These are phyloP conservation scores for Ichneumoninae sp. DNA, from an alignment of 2,888 invertebrate genomes.

Conservation along the genomic window DNA sequence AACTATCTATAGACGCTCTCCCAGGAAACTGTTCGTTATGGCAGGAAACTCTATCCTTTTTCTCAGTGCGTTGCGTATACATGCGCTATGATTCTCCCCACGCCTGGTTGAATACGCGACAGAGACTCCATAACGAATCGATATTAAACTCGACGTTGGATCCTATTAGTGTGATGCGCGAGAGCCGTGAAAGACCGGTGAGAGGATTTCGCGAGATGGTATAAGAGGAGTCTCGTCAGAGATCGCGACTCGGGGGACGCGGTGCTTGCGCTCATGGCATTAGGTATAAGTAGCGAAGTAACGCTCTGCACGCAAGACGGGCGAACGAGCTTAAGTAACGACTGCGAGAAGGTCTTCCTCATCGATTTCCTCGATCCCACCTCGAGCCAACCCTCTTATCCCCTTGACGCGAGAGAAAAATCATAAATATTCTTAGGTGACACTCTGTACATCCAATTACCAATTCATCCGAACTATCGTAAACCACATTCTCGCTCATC, in stretches of 20 bases:
- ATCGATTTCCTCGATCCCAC: constrained; percentile 1
- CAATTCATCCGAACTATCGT: constrained; percentile 14
- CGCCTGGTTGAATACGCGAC: background rate
- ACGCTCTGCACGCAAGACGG: constrained; percentile 17
- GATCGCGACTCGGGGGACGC: constrained; percentile 41
- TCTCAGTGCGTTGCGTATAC: background rate
- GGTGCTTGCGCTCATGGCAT: background rate
- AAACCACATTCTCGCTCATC: background rate
- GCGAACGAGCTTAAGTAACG: constrained; percentile 11
- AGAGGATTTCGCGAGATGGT: constrained; percentile 29
- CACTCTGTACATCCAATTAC: constrained; percentile 32
- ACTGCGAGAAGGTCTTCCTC: background rate
- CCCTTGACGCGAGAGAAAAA: constrained; percentile 27
- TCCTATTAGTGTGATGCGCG: constrained; percentile 46
- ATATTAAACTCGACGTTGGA: constrained; percentile 31
- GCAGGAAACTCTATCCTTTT: too few relatives aligned
- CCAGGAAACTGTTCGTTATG: too few relatives aligned
- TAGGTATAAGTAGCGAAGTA: constrained; percentile 32
- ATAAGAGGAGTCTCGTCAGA: constrained; percentile 18
- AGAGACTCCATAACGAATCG: constrained; percentile 25
- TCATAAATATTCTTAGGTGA: constrained; percentile 38
- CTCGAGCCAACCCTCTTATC: constrained; percentile 8
- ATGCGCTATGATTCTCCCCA: background rate
- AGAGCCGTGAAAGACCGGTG: constrained; percentile 22
- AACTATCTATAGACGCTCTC: too few relatives aligned